phyloP scores from a whole-genome alignment of 2,113 vertebrate genomes.

The Ictidomys tridecemlineatus region DNA sequence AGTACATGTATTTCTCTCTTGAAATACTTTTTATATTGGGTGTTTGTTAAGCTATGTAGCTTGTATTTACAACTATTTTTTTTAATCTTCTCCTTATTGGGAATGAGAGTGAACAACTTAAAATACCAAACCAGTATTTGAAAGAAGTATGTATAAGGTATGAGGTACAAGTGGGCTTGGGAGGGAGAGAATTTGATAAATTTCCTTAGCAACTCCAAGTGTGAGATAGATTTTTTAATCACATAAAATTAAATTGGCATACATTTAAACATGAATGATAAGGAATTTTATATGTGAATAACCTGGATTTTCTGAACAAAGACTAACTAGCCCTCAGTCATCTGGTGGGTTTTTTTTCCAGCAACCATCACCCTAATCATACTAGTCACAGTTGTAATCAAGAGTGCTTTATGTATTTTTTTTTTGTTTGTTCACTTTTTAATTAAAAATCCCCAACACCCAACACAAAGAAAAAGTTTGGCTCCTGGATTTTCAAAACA shows the following conservation, averaged over 20 bases:
- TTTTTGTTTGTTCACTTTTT: conserved; percentile 30
- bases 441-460: background rate
- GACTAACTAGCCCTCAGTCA: background rate
- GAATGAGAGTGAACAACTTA: conserved; percentile 48
- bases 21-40: conserved; percentile 74
- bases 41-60: conserved; percentile 72
- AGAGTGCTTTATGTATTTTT: conserved; percentile 25
- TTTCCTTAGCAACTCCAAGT: conserved; percentile 61
- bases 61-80: background rate
- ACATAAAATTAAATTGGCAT: conserved; percentile 75
- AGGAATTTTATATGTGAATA: conserved; percentile 60
- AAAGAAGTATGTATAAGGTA: background rate
- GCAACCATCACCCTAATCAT: background rate
- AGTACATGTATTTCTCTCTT: conserved; percentile 66
- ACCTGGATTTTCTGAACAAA: conserved; percentile 41
- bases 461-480: background rate
- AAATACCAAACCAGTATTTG: conserved; percentile 80
- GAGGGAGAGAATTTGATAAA: background rate
- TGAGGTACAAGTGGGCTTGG: background rate
- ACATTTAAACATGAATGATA: conserved; percentile 53
- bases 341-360: conserved; percentile 54
- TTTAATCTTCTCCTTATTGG: background rate
- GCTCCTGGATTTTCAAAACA: background rate
- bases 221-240: conserved; percentile 77
- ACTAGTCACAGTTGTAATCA: background rate